Conservation (phyloP, 2,888 invertebrate species). For the Macaria liturata region DNA sequence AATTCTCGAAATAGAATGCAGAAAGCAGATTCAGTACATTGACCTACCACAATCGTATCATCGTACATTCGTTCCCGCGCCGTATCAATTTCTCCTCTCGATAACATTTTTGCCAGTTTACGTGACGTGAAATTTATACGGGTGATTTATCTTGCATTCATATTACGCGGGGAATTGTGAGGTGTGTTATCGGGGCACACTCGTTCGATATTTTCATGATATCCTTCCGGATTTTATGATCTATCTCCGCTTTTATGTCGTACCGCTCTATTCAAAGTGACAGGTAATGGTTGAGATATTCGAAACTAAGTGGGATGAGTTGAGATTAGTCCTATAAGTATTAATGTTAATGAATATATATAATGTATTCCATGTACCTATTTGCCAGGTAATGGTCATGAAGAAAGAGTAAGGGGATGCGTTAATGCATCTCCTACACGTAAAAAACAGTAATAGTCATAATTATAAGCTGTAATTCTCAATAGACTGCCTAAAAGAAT, state of each 20-base stretch:
- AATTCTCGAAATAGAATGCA: slow-evolving; percentile 38
- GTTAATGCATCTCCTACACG: too few relatives aligned
- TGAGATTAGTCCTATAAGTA: too few relatives aligned
- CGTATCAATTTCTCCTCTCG: slow-evolving; percentile 74
- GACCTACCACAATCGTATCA: slow-evolving; percentile 62
- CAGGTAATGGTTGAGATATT: too few relatives aligned
- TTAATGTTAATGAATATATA: too few relatives aligned
- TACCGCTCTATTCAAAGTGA: slow-evolving; percentile 1
- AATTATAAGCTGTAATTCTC: too few relatives aligned
- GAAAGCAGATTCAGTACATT: slow-evolving; percentile 44
- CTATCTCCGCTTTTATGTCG: slow-evolving; percentile 22
- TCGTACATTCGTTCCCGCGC: slow-evolving; percentile 59
- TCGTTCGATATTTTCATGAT: slow-evolving; percentile 56
- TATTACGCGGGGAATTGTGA: slow-evolving; percentile 74
- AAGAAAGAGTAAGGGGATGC: too few relatives aligned
- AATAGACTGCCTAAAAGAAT: too few relatives aligned
- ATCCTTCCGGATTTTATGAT: slow-evolving; percentile 57
- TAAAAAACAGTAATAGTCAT: too few relatives aligned
- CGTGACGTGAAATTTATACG: slow-evolving; percentile 80
- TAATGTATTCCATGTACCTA: too few relatives aligned
- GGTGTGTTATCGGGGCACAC: slow-evolving; percentile 69
- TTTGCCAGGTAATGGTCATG: too few relatives aligned
- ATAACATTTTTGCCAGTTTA: slow-evolving; percentile 79
- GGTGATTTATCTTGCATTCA: slow-evolving; percentile 79
- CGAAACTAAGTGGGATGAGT: too few relatives aligned